These are phyloP conservation scores for Anoplolepis gracilipes DNA, from an alignment of 1,140 invertebrate genomes.

Conservation along the genomic window DNA sequence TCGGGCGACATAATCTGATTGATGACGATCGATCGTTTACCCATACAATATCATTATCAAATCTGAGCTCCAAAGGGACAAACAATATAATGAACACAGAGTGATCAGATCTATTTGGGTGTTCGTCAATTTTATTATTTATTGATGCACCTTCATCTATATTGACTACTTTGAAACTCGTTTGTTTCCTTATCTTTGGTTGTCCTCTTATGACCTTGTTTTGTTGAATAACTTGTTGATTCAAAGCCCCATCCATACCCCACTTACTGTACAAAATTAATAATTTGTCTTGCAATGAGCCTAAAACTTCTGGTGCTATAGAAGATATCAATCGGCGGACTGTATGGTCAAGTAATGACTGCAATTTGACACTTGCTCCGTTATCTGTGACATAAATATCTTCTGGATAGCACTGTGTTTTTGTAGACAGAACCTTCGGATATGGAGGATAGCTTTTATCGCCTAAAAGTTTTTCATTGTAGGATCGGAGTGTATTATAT, in stretches of 20 bases:
- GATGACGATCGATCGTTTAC: neutral
- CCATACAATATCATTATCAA: slow-evolving; percentile 8
- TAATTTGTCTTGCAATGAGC: neutral
- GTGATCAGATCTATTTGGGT: neutral
- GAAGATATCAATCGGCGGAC: slow-evolving; percentile 1
- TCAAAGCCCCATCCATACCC: neutral
- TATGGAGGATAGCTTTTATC: too few relatives aligned
- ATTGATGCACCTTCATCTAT: neutral
- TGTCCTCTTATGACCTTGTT: neutral
- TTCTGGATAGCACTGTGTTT: neutral
- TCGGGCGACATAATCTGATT: too few relatives aligned
- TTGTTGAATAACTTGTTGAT: neutral
- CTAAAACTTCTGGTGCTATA: neutral
- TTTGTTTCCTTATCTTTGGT: neutral
- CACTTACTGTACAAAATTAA: slow-evolving; percentile 17
- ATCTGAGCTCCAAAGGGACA: slow-evolving; percentile 15
- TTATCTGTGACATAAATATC: neutral
- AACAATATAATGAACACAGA: slow-evolving; percentile 9
- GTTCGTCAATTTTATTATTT: neutral
- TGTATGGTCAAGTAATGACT: neutral
- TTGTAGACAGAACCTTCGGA: too few relatives aligned
- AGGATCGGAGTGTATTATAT: too few relatives aligned
- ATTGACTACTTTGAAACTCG: neutral
- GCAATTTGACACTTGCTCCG: neutral
- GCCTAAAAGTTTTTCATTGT: too few relatives aligned